Evolutionary conservation across 2,888 invertebrate species (phyloP), one percentile per base, ranked within the genome.

Genomic region (Microctonus hyperodae): DNA sequence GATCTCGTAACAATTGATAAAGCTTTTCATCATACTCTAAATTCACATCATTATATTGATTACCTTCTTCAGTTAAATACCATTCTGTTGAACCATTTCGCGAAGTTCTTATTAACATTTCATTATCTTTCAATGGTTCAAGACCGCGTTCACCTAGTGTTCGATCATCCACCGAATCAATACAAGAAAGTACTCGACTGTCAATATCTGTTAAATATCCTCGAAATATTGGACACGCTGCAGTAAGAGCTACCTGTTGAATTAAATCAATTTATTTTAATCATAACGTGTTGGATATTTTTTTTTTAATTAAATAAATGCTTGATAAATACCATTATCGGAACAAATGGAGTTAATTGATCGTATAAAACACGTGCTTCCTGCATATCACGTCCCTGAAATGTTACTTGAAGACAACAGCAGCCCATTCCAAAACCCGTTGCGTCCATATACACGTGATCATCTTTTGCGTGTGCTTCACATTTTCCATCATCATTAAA

Each of bases 341-440:
- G 98, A 78, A 98, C 98, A 7, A 99, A 86, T 0, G 98, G 97
- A 13, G 98, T 94, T 35, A 99, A 88, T 83, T 99, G 98, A 84
- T 99, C 99, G 81, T 99, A 99, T 0, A 99, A 88, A 48, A 93
- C 93, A 72, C 97, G 88, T 3, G 98, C 98, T 86, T 99, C 99
- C 53, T 89, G 89, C 72, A 99, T 96, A 83, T 97, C 97, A 84
- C 96, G 96, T 0, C 98, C 98, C 85, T 96, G 93, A 87, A 99
- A 98, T 58, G 96, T 97, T 64, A 96, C 88, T 84, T 98, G 98
- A 48, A 98, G 88, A 82, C 98, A 98, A 79, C 95, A 96, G 84
- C 97, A 97, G 31, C 98, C 98, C 98, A 99, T 98, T 64, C 97
- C 98, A 84, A 99, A 98, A 33, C 97, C 98, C 98, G 98, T 98